Percentiles rank a stretch among this genome's conserved stretches.
Conservation (phyloP, 2,888 invertebrate species). For the Harpagoxenus sublaevis region DNA sequence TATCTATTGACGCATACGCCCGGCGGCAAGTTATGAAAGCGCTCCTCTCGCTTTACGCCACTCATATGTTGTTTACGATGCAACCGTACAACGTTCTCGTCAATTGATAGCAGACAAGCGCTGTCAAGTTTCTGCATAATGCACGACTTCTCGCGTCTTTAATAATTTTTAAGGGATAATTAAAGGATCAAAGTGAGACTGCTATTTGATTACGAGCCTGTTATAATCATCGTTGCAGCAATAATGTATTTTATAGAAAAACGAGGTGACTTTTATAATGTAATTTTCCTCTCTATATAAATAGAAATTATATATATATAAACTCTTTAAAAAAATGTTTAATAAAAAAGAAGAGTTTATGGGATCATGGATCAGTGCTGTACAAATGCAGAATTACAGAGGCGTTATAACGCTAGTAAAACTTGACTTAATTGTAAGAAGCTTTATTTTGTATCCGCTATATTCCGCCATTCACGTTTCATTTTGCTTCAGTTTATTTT, state of each 20-base stretch:
- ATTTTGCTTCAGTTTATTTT: constrained; percentile 7
- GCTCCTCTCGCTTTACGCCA: constrained; percentile 36
- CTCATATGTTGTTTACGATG: constrained; percentile 39
- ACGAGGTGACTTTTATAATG: background rate
- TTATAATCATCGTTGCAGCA: background rate
- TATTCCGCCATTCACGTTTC: constrained; percentile 21
- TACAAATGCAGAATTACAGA: background rate
- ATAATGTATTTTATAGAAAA: background rate
- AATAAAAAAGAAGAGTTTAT: background rate
- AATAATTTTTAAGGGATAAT: constrained; percentile 10
- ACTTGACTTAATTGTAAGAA: constrained; percentile 9
- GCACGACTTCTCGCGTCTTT: background rate
- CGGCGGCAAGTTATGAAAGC: constrained; percentile 39
- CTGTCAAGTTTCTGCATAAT: constrained; percentile 1
- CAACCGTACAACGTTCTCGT: constrained; percentile 20
- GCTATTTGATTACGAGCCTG: background rate
- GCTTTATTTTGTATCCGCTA: constrained; percentile 26
- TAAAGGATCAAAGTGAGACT: background rate
- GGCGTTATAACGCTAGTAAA: background rate
- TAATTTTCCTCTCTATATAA: background rate
- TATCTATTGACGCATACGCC: constrained; percentile 52
- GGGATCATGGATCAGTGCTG: background rate
- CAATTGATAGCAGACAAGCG: background rate
- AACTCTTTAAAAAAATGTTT: background rate
- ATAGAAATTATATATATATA: background rate